These are phyloP conservation scores for Drosophila nr. medialis DNA, from an alignment of 2,888 invertebrate species.

Conservation along the genomic window DNA sequence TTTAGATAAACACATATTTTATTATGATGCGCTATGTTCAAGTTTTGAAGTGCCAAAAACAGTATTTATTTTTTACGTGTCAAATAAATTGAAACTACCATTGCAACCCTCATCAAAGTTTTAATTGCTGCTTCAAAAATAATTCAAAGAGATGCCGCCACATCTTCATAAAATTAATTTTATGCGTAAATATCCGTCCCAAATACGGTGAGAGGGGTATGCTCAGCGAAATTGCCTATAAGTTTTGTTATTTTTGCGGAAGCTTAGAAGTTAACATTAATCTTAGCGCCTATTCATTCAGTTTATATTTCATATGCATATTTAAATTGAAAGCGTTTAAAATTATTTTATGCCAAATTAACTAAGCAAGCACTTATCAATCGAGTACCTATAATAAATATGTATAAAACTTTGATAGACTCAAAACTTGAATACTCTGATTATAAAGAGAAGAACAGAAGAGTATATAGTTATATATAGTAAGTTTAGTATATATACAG, in stretches of 20 bases:
- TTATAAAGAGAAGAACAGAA: no score
- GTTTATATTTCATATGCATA: no score
- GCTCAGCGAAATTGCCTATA: no score
- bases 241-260: no score
- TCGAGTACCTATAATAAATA: constrained; percentile 6
- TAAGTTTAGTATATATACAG: no score
- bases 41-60: background rate
- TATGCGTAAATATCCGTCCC: background rate
- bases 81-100: background rate
- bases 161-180: background rate
- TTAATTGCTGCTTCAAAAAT: background rate
- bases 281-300: background rate
- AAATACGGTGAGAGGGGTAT: background rate
- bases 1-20: background rate
- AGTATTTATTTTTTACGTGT: background rate
- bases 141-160: background rate
- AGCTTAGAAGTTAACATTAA: no score
- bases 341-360: no score
- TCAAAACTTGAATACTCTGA: background rate
- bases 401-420: constrained; percentile 2
- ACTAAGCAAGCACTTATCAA: no score
- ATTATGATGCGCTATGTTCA: background rate
- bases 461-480: no score
- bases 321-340: no score
- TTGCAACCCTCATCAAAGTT: background rate